A percentile compares a stretch with the other conserved stretches of the same genome.
phyloP scores from a whole-genome alignment of 2,113 vertebrate species.

The Anseranas semipalmata region DNA sequence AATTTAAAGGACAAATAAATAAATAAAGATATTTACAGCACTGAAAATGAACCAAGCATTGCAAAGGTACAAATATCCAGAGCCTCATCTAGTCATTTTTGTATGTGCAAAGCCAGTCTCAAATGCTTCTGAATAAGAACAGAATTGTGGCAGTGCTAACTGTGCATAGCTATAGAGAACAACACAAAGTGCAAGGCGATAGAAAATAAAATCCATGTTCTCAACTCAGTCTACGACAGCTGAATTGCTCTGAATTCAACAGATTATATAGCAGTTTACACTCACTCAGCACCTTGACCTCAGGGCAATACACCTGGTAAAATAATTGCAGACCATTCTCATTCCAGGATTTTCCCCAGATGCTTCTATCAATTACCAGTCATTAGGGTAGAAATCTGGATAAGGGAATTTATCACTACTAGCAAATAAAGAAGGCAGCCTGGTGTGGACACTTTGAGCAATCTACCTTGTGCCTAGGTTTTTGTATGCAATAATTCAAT shows the following conservation, averaged over 20 bases:
- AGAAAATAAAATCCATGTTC: neutral
- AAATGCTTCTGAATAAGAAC: neutral
- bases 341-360: neutral
- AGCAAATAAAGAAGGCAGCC: neutral
- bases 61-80: neutral
- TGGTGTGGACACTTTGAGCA: neutral
- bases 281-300: neutral
- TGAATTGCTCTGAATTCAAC: neutral
- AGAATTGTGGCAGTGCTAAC: neutral
- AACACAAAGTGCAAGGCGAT: neutral
- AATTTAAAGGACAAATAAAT: neutral
- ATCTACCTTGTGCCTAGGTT: neutral
- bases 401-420: neutral
- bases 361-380: neutral
- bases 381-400: neutral
- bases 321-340: neutral
- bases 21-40: accelerated
- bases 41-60: neutral
- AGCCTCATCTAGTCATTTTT: neutral
- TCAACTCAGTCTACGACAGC: neutral
- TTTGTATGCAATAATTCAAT: neutral
- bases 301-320: neutral
- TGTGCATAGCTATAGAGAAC: neutral
- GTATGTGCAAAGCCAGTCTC: neutral
- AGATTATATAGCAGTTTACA: neutral